Conservation (phyloP, 2,113 vertebrate species). For the Tragulus kanchil region DNA sequence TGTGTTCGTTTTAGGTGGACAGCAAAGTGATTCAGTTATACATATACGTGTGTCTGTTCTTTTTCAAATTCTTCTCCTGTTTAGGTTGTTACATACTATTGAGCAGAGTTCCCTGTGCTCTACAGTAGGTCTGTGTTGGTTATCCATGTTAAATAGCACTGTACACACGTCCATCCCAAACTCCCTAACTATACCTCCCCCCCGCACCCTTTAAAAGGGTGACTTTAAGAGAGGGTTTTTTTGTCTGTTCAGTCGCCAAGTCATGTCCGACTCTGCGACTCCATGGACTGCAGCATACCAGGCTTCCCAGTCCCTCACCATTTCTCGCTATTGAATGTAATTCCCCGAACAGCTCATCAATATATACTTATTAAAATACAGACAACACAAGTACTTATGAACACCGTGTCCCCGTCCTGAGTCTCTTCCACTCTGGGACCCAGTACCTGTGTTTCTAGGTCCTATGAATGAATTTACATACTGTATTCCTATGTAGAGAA, state of each 20-base stretch:
- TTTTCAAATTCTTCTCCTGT: not conserved
- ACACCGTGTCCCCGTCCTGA: not conserved
- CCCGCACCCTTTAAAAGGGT: not conserved
- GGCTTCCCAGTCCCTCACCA: not conserved
- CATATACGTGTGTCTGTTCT: not conserved
- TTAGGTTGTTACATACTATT: not conserved
- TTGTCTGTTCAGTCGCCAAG: not conserved
- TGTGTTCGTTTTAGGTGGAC: not conserved
- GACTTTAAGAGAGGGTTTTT: not conserved
- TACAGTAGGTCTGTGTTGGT: not conserved
- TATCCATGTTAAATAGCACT: not conserved
- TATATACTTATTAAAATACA: not conserved
- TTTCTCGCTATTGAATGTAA: not conserved
- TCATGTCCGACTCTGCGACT: not conserved
- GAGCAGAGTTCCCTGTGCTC: not conserved
- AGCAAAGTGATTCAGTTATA: not conserved
- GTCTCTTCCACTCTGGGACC: not conserved
- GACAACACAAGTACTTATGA: not conserved
- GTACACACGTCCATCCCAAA: not conserved
- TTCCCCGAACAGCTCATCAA: not conserved
- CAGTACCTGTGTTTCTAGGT: not conserved
- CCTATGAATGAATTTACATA: not conserved
- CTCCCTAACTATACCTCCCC: not conserved
- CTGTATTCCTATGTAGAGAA: not conserved
- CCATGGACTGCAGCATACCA: not conserved